Conservation (phyloP, 2,888 invertebrate species). For the Lasiommata megera region DNA sequence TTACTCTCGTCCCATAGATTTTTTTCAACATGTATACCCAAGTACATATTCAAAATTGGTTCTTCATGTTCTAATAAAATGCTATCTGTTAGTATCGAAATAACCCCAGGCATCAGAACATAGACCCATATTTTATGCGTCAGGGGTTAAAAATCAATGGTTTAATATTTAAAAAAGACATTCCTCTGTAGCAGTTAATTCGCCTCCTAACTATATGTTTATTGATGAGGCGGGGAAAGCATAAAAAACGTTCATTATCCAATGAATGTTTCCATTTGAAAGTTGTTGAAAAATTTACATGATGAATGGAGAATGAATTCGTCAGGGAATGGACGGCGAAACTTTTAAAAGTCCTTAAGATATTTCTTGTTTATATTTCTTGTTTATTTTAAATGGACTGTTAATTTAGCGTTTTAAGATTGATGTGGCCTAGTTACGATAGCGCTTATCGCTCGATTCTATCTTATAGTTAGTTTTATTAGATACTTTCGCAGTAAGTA, state of each 20-base stretch:
- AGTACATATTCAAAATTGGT: too few relatives aligned
- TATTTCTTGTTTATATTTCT: neutral
- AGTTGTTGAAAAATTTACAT: constrained; percentile 70
- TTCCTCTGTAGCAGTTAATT: neutral
- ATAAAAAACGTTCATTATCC: constrained; percentile 7
- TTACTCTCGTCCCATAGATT: too few relatives aligned
- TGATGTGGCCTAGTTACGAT: neutral
- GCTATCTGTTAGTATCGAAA: too few relatives aligned
- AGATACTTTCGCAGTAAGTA: too few relatives aligned
- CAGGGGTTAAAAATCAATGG: neutral
- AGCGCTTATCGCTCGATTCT: neutral
- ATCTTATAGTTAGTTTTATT: too few relatives aligned
- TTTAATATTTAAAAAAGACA: too few relatives aligned
- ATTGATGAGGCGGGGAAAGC: neutral
- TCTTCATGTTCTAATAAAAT: too few relatives aligned
- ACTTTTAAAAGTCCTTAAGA: constrained; percentile 46
- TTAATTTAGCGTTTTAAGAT: neutral
- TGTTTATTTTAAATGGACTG: constrained; percentile 5
- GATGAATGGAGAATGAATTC: constrained; percentile 63
- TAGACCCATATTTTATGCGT: too few relatives aligned
- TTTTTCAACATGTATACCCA: too few relatives aligned
- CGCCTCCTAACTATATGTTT: neutral
- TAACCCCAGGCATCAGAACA: too few relatives aligned
- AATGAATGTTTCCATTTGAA: constrained; percentile 33
- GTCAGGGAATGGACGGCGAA: constrained; percentile 58